Conservation (phyloP, 2,113 vertebrate genomes). For the Brienomyrus longianalis region DNA sequence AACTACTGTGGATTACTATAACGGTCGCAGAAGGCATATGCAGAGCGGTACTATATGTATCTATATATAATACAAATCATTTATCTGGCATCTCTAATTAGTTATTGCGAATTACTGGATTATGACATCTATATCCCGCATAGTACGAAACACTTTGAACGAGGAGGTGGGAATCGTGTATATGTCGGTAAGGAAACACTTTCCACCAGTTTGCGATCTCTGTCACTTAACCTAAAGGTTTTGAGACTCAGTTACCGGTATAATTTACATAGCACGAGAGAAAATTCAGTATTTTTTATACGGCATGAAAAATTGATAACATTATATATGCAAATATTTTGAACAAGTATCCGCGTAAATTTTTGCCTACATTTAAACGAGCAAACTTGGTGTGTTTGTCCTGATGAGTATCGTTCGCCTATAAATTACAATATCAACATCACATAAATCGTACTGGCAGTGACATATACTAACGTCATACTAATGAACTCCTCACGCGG, state of each 20-base stretch:
- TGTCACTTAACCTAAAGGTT: not conserved
- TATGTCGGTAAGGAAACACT: not conserved
- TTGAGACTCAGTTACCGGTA: not conserved
- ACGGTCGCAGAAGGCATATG: not conserved
- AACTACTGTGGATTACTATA: not conserved
- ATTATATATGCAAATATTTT: not conserved
- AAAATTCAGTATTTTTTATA: not conserved
- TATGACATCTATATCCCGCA: not conserved
- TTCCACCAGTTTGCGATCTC: not conserved
- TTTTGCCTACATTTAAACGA: not conserved
- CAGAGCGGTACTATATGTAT: not conserved
- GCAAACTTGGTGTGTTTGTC: not conserved
- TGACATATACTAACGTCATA: not conserved
- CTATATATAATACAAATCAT: not conserved
- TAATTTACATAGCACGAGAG: not conserved
- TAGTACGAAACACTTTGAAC: not conserved
- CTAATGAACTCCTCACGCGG: not conserved
- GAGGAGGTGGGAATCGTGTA: not conserved
- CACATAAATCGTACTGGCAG: not conserved
- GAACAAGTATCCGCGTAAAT: not conserved
- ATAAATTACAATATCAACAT: not conserved
- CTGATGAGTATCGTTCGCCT: not conserved
- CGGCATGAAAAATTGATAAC: not conserved
- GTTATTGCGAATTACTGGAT: not conserved
- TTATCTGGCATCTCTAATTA: not conserved